Conservation (phyloP, 2,888 invertebrate genomes). For the Tuberolachnus salignus region DNA sequence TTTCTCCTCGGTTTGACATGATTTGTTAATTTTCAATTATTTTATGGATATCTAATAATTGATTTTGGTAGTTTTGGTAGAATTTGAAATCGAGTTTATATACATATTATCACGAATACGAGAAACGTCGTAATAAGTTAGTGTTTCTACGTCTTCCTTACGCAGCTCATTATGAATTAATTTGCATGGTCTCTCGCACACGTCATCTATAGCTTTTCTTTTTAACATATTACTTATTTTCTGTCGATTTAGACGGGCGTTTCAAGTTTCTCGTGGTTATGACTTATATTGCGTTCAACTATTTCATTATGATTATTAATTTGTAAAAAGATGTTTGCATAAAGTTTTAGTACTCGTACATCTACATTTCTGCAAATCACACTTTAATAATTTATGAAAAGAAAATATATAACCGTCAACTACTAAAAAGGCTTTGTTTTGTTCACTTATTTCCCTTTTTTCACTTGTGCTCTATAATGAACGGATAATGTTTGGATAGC, state of each 20-base stretch:
- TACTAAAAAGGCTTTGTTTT: neutral
- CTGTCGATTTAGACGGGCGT: neutral
- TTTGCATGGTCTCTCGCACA: neutral
- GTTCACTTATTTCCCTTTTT: neutral
- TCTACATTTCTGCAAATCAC: neutral
- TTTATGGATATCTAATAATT: constrained; percentile 2
- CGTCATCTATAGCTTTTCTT: neutral
- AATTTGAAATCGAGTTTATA: neutral
- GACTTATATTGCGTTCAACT: neutral
- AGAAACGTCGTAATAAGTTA: neutral
- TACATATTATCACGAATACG: constrained; percentile 6
- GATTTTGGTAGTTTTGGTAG: neutral
- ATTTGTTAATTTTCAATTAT: constrained; percentile 7
- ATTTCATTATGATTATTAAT: neutral
- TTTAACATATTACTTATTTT: constrained; percentile 1
- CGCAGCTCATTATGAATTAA: neutral
- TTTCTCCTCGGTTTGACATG: neutral
- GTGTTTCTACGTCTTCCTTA: neutral
- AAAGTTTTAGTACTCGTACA: neutral
- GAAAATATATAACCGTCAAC: neutral
- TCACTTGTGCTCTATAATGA: neutral
- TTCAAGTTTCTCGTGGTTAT: constrained; percentile 3
- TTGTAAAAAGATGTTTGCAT: neutral
- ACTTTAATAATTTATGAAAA: constrained; percentile 10
- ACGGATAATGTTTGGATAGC: neutral